These are phyloP conservation scores for Hyperopisus bebe DNA, from an alignment of 2,113 vertebrate species.

Conservation along the genomic window DNA sequence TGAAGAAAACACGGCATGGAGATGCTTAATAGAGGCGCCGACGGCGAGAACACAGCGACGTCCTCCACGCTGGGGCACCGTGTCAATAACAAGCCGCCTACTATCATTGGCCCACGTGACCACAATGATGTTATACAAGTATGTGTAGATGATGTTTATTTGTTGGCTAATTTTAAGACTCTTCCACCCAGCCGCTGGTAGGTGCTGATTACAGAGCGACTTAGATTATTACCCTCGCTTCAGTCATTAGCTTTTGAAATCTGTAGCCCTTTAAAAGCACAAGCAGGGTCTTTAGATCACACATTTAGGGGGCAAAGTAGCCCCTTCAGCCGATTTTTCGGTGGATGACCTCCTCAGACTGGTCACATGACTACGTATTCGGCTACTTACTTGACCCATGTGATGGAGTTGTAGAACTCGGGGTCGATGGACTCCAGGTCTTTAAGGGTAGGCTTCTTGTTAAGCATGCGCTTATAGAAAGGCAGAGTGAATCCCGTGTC, in stretches of 20 bases:
- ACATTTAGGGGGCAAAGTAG: not conserved
- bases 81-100: not conserved
- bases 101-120: not conserved
- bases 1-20: not conserved
- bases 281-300: not conserved
- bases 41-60: too few species aligned
- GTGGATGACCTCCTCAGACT: not conserved
- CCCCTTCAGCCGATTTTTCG: not conserved
- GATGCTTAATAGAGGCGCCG: not conserved
- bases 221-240: not conserved
- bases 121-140: not conserved
- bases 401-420: constrained; percentile 95
- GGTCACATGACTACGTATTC: too few species aligned
- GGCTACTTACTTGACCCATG: constrained; percentile 92
- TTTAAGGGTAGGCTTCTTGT: constrained; percentile 92
- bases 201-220: not conserved
- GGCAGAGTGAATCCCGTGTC: constrained; percentile 95
- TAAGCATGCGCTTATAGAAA: constrained; percentile 98
- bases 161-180: not conserved
- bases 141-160: not conserved
- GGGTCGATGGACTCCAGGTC: constrained; percentile 98
- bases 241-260: not conserved
- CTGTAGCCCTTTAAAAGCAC: not conserved
- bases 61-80: not conserved
- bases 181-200: not conserved